Evolutionary conservation across 1,140 invertebrate genomes (phyloP).

Genomic region (Penaeus chinensis): DNA sequence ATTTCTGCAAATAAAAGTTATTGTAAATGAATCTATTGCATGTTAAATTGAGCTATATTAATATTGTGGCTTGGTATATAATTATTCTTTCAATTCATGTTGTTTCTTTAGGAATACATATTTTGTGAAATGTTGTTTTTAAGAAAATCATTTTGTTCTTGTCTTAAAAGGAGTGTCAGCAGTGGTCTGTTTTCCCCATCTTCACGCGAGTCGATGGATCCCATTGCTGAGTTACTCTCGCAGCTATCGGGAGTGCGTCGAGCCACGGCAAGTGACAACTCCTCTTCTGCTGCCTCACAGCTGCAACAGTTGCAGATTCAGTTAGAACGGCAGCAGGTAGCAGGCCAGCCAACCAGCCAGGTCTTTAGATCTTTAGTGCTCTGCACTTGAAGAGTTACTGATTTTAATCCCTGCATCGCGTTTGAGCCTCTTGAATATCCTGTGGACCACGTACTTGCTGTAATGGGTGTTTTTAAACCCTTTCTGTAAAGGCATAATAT

Average conservation of each 20-base stretch:
- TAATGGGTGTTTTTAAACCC: slow-evolving; percentile 32
- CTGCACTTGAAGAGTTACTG: slow-evolving; percentile 54
- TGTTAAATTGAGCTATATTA: too few relatives aligned
- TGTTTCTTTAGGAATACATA: too few relatives aligned
- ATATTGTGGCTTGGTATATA: not conserved
- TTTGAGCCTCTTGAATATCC: slow-evolving; percentile 41
- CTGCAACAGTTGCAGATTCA: slow-evolving; percentile 67
- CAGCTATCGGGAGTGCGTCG: slow-evolving; percentile 90
- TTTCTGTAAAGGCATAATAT: too few relatives aligned
- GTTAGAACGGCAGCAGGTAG: slow-evolving; percentile 65
- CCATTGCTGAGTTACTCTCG: slow-evolving; percentile 92
- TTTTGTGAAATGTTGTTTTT: too few relatives aligned
- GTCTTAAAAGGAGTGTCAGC: slow-evolving; percentile 51
- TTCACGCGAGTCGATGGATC: slow-evolving; percentile 90
- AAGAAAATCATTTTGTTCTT: not conserved
- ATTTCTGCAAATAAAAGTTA: not conserved
- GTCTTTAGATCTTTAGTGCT: slow-evolving; percentile 52
- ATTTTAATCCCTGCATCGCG: slow-evolving; percentile 41
- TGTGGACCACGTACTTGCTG: slow-evolving; percentile 27
- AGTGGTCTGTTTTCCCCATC: slow-evolving; percentile 69
- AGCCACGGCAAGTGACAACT: slow-evolving; percentile 66
- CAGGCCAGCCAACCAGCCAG: slow-evolving; percentile 63
- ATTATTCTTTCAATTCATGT: too few relatives aligned
- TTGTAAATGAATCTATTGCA: not conserved
- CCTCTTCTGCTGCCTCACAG: slow-evolving; percentile 65